phyloP scores from a whole-genome alignment of 2,797 vertebrate species.

The Holocentrus rufus region DNA sequence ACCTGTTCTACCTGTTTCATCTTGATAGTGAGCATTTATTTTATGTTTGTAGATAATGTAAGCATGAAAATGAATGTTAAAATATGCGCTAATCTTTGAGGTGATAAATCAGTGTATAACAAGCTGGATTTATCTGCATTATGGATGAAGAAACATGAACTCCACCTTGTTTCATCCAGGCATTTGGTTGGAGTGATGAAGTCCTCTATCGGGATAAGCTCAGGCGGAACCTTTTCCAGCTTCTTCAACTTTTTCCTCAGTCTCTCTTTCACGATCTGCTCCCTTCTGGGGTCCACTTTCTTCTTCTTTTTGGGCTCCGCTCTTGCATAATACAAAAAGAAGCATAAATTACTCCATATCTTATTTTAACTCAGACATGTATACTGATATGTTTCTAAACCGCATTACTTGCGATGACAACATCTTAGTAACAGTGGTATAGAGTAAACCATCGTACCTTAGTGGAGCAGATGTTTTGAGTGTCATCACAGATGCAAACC shows the following conservation, averaged over 20 bases:
- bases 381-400: no score
- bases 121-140: neutral
- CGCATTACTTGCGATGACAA: no score
- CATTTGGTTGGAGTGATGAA: slow-evolving; percentile 83
- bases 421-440: neutral
- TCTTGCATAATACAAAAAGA: slow-evolving; percentile 73
- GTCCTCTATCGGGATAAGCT: slow-evolving; percentile 95
- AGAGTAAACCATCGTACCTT: slow-evolving; percentile 81
- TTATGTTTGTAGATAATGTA: no score
- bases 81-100: neutral
- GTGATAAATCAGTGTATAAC: neutral
- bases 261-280: slow-evolving; percentile 86
- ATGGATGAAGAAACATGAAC: neutral
- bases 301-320: slow-evolving; percentile 95
- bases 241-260: slow-evolving; percentile 90
- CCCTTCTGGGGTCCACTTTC: slow-evolving; percentile 88
- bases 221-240: slow-evolving; percentile 87
- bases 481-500: slow-evolving; percentile 83
- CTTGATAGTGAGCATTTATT: no score
- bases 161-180: slow-evolving; percentile 87
- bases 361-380: no score
- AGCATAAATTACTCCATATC: neutral
- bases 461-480: slow-evolving; percentile 84
- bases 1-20: no score
- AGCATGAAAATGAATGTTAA: no score